Evolutionary conservation across 2,113 vertebrate genomes (phyloP).

Genomic region (Phyllostomus discolor): DNA sequence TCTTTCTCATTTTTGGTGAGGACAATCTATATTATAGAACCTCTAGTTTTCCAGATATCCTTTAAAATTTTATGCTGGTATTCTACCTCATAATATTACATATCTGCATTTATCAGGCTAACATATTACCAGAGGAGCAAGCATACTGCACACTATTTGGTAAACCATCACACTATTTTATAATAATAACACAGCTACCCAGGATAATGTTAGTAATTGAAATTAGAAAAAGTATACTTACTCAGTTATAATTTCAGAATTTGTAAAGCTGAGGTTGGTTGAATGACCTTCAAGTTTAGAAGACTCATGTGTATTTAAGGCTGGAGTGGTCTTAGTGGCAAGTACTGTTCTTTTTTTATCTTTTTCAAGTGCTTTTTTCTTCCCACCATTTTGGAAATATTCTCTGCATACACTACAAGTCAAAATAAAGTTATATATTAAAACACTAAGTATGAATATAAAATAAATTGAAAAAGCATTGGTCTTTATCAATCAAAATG

Average conservation of each 20-base stretch:
- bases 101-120: neutral
- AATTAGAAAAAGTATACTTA: conserved; percentile 73
- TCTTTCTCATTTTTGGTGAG: conserved; percentile 11
- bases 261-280: conserved; percentile 76
- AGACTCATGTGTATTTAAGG: conserved; percentile 75
- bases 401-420: conserved; percentile 92
- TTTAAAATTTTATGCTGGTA: neutral
- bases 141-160: neutral
- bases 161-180: neutral
- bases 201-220: neutral
- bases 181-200: neutral
- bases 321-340: conserved; percentile 78
- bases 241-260: conserved; percentile 80
- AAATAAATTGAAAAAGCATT: neutral
- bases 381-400: conserved; percentile 96
- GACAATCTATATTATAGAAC: neutral
- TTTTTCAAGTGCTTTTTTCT: conserved; percentile 95
- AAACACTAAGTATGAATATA: neutral
- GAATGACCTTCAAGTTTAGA: conserved; percentile 79
- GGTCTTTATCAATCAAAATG: neutral
- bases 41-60: neutral
- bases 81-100: neutral
- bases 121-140: neutral
- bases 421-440: conserved; percentile 49
- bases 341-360: conserved; percentile 91